These are phyloP conservation scores for Apantesis nais DNA, from an alignment of 2,888 invertebrate species.

Conservation along the genomic window DNA sequence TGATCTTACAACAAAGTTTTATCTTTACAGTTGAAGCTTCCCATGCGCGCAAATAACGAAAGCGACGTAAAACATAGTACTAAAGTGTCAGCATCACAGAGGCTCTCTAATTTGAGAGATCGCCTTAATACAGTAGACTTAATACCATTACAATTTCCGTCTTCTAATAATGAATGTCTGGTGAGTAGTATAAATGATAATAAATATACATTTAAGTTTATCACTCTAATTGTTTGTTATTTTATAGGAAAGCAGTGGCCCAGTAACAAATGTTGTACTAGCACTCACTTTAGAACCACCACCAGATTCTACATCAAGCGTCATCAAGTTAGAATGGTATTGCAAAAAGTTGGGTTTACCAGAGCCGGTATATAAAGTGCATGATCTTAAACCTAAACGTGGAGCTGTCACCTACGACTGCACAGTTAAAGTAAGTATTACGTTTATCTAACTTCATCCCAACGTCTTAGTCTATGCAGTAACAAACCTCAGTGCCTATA, in stretches of 20 bases:
- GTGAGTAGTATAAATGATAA: conserved; percentile 43
- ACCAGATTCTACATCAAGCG: conserved; percentile 72
- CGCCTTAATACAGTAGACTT: conserved; percentile 75
- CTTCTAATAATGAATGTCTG: conserved; percentile 65
- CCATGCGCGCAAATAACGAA: conserved; percentile 61
- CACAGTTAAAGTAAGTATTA: conserved; percentile 69
- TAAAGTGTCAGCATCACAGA: conserved; percentile 79
- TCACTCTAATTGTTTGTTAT: neutral
- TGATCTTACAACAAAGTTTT: neutral
- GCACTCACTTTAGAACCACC: conserved; percentile 73
- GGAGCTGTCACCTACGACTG: conserved; percentile 70
- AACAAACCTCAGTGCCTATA: neutral
- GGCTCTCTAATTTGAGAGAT: conserved; percentile 75
- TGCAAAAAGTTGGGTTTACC: conserved; percentile 76
- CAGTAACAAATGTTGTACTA: conserved; percentile 64
- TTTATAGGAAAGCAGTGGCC: conserved; percentile 64
- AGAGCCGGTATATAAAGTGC: conserved; percentile 73
- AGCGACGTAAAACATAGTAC: conserved; percentile 61
- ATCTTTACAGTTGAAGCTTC: conserved; percentile 63
- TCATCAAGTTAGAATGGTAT: conserved; percentile 76
- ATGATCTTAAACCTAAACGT: conserved; percentile 63
- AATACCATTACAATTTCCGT: conserved; percentile 77
- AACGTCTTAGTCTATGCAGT: too few relatives aligned
- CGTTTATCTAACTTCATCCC: neutral
- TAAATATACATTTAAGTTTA: neutral